phyloP scores from a whole-genome alignment of 2,113 vertebrate species.

The Cygnus buccinator region DNA sequence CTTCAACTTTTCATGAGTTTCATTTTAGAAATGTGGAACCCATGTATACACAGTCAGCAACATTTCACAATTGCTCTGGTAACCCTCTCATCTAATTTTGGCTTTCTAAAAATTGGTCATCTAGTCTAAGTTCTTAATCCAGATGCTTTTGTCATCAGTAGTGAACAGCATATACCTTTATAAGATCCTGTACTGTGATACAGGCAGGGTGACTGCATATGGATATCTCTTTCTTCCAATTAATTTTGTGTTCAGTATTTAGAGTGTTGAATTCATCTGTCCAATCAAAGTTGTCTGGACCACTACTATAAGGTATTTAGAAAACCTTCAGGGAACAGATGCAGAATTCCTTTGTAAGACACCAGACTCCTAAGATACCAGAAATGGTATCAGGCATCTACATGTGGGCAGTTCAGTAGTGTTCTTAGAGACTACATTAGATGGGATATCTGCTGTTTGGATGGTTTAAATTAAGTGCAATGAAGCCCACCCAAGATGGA shows the following conservation, averaged over 20 bases:
- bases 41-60: neutral
- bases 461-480: neutral
- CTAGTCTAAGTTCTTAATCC: neutral
- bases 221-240: neutral
- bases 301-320: neutral
- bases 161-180: neutral
- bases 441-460: neutral
- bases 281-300: neutral
- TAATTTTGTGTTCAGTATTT: neutral
- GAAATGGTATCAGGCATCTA: neutral
- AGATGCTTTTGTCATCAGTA: neutral
- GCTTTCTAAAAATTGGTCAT: neutral
- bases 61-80: neutral
- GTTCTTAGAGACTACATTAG: neutral
- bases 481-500: neutral
- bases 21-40: neutral
- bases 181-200: neutral
- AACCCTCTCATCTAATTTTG: neutral
- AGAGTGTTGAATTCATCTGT: neutral
- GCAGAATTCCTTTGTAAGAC: neutral
- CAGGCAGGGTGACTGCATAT: fast-evolving
- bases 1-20: neutral
- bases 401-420: neutral
- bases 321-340: neutral
- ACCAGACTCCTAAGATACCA: neutral